These are phyloP conservation scores for Ammospiza caudacuta DNA, from an alignment of 2,113 vertebrate genomes.

Conservation along the genomic window DNA sequence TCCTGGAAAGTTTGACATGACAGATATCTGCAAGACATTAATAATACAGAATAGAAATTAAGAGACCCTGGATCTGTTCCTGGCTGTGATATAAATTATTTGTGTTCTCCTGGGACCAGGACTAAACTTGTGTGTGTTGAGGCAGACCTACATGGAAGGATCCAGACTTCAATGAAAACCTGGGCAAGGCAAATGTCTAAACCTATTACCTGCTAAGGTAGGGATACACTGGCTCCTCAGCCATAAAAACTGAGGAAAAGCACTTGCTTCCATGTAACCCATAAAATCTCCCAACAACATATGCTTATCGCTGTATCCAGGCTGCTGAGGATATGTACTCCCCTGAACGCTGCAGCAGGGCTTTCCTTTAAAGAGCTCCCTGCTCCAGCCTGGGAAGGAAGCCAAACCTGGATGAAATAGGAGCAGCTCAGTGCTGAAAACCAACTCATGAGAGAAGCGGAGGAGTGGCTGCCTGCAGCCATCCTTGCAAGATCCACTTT, in stretches of 20 bases:
- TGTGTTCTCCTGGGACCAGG: neutral
- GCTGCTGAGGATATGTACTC: neutral
- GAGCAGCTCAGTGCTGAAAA: neutral
- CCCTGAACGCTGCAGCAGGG: neutral
- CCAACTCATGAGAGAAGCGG: neutral
- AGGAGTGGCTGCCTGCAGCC: neutral
- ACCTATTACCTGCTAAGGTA: neutral
- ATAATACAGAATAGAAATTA: slow-evolving; percentile 48
- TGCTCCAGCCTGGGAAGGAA: neutral
- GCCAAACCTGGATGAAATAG: neutral
- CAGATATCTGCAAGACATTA: slow-evolving; percentile 57
- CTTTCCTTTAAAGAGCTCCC: neutral
- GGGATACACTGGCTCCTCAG: neutral
- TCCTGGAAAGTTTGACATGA: slow-evolving; percentile 66
- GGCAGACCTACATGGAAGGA: neutral
- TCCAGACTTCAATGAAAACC: neutral
- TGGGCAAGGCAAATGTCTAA: neutral
- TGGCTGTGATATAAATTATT: slow-evolving; percentile 14
- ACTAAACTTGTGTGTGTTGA: neutral
- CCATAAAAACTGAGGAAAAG: neutral
- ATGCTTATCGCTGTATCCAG: neutral
- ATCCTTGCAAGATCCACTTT: neutral
- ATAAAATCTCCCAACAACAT: neutral
- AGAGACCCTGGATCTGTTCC: slow-evolving; percentile 17
- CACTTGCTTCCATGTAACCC: neutral